phyloP scores from a whole-genome alignment of 2,113 vertebrate species.

The Bubo bubo region DNA sequence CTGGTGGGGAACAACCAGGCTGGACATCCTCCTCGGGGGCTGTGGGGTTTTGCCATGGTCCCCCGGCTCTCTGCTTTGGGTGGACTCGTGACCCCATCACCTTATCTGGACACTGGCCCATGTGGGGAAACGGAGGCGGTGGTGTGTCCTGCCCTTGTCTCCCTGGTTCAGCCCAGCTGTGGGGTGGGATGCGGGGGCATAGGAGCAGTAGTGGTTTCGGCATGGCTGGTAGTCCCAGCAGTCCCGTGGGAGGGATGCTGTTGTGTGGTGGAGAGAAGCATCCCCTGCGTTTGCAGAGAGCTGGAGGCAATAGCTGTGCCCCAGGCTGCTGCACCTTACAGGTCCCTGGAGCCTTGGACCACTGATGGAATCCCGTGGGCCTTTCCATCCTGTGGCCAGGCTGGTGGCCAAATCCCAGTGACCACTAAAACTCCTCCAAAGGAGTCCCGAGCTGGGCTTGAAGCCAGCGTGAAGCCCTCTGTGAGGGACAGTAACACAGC shows the following conservation, averaged over 20 bases:
- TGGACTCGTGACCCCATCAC: rapidly evolving
- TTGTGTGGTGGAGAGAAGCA: background rate
- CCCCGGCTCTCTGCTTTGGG: rapidly evolving
- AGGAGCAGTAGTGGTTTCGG: background rate
- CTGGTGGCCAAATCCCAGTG: no score
- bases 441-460: rapidly evolving
- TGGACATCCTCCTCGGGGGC: rapidly evolving
- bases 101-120: background rate
- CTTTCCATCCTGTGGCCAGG: background rate
- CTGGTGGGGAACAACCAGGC: background rate
- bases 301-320: background rate
- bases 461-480: background rate
- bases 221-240: background rate
- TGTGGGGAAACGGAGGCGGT: background rate
- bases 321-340: background rate
- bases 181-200: background rate
- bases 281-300: background rate
- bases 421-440: background rate
- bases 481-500: background rate
- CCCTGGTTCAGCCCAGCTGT: background rate
- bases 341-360: background rate
- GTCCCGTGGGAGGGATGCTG: no score
- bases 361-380: background rate
- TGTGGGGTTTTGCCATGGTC: background rate
- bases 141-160: background rate